phyloP scores from a whole-genome alignment of 92 coral and sea anemone genomes.

The Paramuricea clavata region DNA sequence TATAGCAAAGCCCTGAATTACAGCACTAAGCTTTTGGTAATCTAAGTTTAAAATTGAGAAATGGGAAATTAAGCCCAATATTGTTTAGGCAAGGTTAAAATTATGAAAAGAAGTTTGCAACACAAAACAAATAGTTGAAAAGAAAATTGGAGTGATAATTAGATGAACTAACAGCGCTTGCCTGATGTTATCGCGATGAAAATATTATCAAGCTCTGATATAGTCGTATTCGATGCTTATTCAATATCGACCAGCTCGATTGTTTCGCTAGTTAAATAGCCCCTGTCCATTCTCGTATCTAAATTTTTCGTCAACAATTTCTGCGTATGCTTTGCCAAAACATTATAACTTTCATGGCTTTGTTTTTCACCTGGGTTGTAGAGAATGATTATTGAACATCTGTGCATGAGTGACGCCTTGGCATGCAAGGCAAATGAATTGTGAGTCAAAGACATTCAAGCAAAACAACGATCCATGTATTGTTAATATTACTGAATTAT shows the following conservation, averaged over 20 bases:
- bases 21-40: not conserved
- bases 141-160: conserved; percentile 48
- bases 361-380: conserved; percentile 38
- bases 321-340: conserved; percentile 19
- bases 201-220: not conserved
- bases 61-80: not conserved
- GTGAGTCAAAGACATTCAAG: not conserved
- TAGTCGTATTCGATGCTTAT: not conserved
- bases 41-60: not conserved
- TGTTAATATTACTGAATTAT: conserved; percentile 6
- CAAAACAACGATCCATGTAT: not conserved
- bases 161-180: conserved; percentile 36
- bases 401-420: conserved; percentile 1
- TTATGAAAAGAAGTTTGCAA: conserved; percentile 14
- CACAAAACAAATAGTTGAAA: conserved; percentile 40
- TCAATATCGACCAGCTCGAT: not conserved
- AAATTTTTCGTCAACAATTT: not conserved
- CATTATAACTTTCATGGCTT: conserved; percentile 29
- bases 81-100: conserved; percentile 29
- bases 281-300: not conserved
- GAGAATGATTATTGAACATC: conserved; percentile 38
- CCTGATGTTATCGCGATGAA: conserved; percentile 3
- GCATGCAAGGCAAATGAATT: conserved; percentile 31
- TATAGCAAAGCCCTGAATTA: conserved; percentile 9
- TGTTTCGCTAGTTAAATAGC: not conserved